These are phyloP conservation scores for Periophthalmus magnuspinnatus DNA, from an alignment of 2,797 vertebrate species.

Conservation along the genomic window DNA sequence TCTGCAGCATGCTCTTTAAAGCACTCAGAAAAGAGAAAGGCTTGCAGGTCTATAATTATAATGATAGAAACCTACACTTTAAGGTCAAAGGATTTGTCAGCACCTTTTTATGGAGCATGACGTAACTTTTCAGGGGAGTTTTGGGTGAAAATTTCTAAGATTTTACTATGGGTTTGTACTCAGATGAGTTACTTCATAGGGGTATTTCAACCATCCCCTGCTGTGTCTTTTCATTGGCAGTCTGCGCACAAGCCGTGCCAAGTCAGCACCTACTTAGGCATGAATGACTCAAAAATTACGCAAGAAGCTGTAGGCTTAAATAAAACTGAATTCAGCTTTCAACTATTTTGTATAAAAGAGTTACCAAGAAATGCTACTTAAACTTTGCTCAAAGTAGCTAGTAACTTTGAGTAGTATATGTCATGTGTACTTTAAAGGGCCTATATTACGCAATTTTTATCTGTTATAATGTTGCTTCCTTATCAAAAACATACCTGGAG, in stretches of 20 bases:
- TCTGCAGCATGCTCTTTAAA: slow-evolving; percentile 32
- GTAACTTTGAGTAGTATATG: background rate
- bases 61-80: slow-evolving; percentile 58
- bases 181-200: slow-evolving; percentile 6
- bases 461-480: no score
- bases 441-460: no score
- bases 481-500: no score
- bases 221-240: background rate
- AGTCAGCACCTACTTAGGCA: slow-evolving; percentile 52
- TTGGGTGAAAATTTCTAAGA: slow-evolving; percentile 2
- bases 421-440: no score
- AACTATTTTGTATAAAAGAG: no score
- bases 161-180: background rate
- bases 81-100: slow-evolving; percentile 42
- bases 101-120: slow-evolving; percentile 34
- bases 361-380: no score
- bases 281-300: background rate
- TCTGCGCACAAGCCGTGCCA: slow-evolving; percentile 25
- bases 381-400: no score
- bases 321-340: background rate
- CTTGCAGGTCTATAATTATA: slow-evolving; percentile 53
- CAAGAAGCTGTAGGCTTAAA: background rate
- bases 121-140: background rate
- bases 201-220: background rate
- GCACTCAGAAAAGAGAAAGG: slow-evolving; percentile 44